Evolutionary conservation across 2,797 vertebrate species (phyloP).

Genomic region (Chrosomus eos): DNA sequence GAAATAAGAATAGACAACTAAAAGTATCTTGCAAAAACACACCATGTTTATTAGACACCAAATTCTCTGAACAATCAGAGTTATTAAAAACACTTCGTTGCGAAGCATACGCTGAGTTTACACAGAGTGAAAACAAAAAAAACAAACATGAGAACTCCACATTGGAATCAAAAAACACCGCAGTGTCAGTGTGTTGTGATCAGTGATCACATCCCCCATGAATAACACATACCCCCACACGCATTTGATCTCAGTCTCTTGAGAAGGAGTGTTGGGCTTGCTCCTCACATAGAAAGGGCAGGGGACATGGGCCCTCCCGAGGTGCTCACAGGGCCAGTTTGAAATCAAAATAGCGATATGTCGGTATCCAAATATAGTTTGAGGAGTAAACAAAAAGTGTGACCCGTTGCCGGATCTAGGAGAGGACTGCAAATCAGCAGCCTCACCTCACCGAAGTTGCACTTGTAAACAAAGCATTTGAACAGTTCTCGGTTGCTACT

Average conservation of each 20-base stretch:
- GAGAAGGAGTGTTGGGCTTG: constrained; percentile 24
- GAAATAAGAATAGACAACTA: constrained; percentile 7
- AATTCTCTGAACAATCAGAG: constrained; percentile 77
- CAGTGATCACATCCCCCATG: neutral
- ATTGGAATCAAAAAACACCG: constrained; percentile 71
- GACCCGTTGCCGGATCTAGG: constrained; percentile 36
- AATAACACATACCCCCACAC: neutral
- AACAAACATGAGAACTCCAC: constrained; percentile 59
- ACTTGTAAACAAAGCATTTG: constrained; percentile 56
- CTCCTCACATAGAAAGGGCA: neutral
- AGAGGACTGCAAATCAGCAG: constrained; percentile 13
- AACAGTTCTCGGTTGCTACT: constrained; percentile 17
- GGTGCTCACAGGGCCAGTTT: neutral
- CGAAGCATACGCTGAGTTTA: constrained; percentile 81
- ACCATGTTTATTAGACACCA: constrained; percentile 79
- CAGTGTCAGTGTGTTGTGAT: constrained; percentile 52
- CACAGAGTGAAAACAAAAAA: constrained; percentile 64
- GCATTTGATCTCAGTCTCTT: neutral
- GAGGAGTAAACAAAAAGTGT: constrained; percentile 30
- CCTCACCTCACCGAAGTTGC: neutral
- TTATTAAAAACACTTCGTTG: constrained; percentile 84
- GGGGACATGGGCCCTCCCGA: neutral
- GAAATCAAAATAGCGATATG: constrained; percentile 31
- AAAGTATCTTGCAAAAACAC: constrained; percentile 59
- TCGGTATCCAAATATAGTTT: constrained; percentile 20